Evolutionary conservation across 2,797 vertebrate species (phyloP), one percentile per base, ranked within the genome.

Genomic region (Coccyzus lansbergi): DNA sequence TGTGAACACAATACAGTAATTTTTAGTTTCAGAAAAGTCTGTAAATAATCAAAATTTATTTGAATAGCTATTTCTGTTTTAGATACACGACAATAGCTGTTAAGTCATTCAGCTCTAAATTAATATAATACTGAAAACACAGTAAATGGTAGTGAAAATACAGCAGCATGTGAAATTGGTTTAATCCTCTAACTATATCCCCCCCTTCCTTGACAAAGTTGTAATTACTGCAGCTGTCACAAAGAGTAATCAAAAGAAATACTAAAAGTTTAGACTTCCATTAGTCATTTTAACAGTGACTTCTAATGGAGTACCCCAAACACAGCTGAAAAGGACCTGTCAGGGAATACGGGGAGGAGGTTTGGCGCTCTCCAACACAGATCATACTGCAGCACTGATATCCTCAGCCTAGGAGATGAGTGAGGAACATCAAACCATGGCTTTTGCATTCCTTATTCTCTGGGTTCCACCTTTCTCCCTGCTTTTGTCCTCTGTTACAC

Each of bases 1-100:
- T 99, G 95, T 68, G 69, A 63, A 46, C 20, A 96, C 5, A 95
- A 86, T 2, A 80, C 10, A 89, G 44, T 4, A 49, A 62, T 11
- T 76, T 90, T 95, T 75, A 94, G 64, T 25, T 91, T 25, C 60
- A 75, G 22, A 31, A 83, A 75, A 83, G 74, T 25, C 8, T 42
- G 22, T 24, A 62, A 83, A 70, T 24, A 42, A 25, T 12, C 6
- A 81, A 51, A 81, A 56, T 33, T 7, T 33, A 44, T 58, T 67
- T 63, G 7, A 86, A 75, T 7, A 31, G 3, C 2, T 49, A 56
- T 49, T 90, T 91, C 14, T 90, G 16, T 40, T 88, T 79, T 51
- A 72, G 17, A n/a, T 12, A 38, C 3, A 12, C 26, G 7, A 86
- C 60, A 67, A 53, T 2, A 70, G 19, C 12, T 49, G 42, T 2